Conservation (phyloP, 1,140 invertebrate species). For the Drosophila kepulauana region DNA sequence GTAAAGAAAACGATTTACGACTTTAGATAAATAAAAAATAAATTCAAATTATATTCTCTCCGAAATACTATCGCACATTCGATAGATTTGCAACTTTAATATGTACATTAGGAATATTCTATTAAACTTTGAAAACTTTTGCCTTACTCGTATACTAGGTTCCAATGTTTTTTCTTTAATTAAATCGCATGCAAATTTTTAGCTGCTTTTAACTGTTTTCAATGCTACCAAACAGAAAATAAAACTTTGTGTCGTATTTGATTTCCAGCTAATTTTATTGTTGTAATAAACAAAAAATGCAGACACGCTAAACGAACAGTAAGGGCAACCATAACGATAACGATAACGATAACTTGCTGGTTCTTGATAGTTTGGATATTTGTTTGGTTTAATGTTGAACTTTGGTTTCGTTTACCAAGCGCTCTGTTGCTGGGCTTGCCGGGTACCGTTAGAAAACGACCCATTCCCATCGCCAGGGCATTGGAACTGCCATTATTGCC, state of each 20-base stretch:
- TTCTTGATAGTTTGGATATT: conserved; percentile 28
- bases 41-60: background rate
- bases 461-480: conserved; percentile 62
- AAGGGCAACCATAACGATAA: conserved; percentile 42
- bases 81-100: conserved; percentile 2
- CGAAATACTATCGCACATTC: background rate
- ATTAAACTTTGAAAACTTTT: conserved; percentile 15
- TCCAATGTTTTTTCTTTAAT: conserved; percentile 25
- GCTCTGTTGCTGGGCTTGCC: conserved; percentile 75
- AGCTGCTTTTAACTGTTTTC: conserved; percentile 15
- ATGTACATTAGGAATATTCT: background rate
- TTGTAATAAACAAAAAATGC: conserved; percentile 42
- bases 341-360: conserved; percentile 50
- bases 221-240: conserved; percentile 51
- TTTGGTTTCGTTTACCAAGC: conserved; percentile 64
- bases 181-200: conserved; percentile 48
- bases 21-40: background rate
- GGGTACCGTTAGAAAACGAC: conserved; percentile 82
- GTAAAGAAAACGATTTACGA: background rate
- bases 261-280: conserved; percentile 27
- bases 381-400: conserved; percentile 4
- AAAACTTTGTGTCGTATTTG: conserved; percentile 32
- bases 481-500: conserved; percentile 61
- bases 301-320: conserved; percentile 53
- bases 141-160: conserved; percentile 19